Conservation (phyloP, 1,140 invertebrate genomes). For the Drosophila arizonae region DNA sequence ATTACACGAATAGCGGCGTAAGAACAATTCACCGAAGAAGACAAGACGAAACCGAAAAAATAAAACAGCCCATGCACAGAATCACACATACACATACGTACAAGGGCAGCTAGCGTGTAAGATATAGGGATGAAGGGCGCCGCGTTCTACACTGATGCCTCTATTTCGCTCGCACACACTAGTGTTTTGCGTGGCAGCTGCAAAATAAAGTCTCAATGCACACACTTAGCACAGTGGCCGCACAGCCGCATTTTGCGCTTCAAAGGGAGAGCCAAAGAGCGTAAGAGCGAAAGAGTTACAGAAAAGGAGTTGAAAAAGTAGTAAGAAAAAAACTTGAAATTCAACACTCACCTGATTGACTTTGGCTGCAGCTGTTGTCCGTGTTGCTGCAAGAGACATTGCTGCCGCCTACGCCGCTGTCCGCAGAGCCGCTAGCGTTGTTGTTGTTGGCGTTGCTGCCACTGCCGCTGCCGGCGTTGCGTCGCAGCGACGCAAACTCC, state of each 20-base stretch:
- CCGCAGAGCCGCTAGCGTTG: conserved; percentile 55
- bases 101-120: conserved; percentile 16
- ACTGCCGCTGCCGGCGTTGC: conserved; percentile 36
- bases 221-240: conserved; percentile 32
- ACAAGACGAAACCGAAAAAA: conserved; percentile 10
- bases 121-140: conserved; percentile 47
- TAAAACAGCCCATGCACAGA: neutral
- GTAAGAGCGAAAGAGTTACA: conserved; percentile 14
- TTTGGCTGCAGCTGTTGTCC: conserved; percentile 75
- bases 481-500: conserved; percentile 37
- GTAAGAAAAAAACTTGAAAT: conserved; percentile 45
- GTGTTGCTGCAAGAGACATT: conserved; percentile 72
- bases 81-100: neutral
- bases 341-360: conserved; percentile 75
- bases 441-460: conserved; percentile 48
- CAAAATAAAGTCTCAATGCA: conserved; percentile 40
- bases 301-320: conserved; percentile 13
- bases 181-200: conserved; percentile 35
- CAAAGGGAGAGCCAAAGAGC: conserved; percentile 30
- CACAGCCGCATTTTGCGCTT: conserved; percentile 3
- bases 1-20: conserved; percentile 4
- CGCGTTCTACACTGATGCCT: neutral
- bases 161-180: neutral
- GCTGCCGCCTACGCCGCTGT: conserved; percentile 69
- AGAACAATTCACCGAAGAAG: conserved; percentile 24